A percentile compares a stretch with the other conserved stretches of the same genome.
Evolutionary conservation across 2,888 invertebrate species (phyloP).

Genomic region (Volucella bombylans): DNA sequence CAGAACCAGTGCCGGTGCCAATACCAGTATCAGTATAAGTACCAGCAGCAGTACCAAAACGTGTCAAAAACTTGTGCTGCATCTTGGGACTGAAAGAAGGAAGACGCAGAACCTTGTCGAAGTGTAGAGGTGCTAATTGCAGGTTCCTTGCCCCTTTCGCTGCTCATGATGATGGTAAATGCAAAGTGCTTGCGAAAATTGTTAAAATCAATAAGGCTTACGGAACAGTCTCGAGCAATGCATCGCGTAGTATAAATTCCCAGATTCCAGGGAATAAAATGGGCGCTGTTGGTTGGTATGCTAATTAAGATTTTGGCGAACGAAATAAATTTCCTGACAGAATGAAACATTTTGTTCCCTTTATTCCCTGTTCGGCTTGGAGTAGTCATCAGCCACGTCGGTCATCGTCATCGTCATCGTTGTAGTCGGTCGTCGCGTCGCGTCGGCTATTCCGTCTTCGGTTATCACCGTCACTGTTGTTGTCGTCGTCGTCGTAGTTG

Average conservation of each 20-base stretch:
- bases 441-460: too few relatives aligned
- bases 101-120: constrained; percentile 20
- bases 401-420: constrained; percentile 1
- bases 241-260: constrained; percentile 45
- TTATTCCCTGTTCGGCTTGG: constrained; percentile 41
- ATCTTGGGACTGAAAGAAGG: constrained; percentile 34
- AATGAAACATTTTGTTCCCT: constrained; percentile 46
- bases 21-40: too few relatives aligned
- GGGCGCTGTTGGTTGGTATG: constrained; percentile 51
- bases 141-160: constrained; percentile 59
- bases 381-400: constrained; percentile 1
- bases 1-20: constrained; percentile 14
- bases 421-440: neutral
- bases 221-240: constrained; percentile 36
- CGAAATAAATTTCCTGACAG: constrained; percentile 62
- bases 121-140: constrained; percentile 68
- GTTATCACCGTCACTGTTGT: too few relatives aligned
- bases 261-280: constrained; percentile 49
- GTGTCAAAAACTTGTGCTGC: constrained; percentile 62
- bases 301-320: constrained; percentile 73
- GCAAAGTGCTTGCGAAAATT: constrained; percentile 72
- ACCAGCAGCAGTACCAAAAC: constrained; percentile 28
- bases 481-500: too few relatives aligned
- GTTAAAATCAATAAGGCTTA: constrained; percentile 72
- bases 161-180: constrained; percentile 61